These are phyloP conservation scores for Phataginus tetradactyla DNA, from an alignment of 2,797 vertebrate genomes.

Conservation along the genomic window DNA sequence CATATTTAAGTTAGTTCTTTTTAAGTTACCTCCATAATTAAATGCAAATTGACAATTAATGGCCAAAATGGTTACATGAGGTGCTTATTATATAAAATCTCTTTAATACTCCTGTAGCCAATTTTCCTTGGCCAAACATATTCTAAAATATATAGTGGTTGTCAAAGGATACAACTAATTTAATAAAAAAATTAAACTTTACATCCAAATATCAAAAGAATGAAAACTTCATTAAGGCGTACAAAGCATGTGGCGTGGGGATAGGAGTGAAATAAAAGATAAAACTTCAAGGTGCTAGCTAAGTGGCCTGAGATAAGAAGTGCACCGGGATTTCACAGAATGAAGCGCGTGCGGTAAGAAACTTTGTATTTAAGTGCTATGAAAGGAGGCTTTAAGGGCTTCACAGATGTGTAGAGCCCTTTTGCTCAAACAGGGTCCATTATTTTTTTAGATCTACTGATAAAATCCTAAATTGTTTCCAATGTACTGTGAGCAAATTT, in stretches of 20 bases:
- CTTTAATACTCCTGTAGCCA: background rate
- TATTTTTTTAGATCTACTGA: background rate
- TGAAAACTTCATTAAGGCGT: background rate
- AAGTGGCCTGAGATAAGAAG: background rate
- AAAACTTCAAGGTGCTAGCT: background rate
- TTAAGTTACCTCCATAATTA: background rate
- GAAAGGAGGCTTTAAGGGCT: background rate
- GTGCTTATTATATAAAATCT: background rate
- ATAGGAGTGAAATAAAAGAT: background rate
- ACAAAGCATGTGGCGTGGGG: background rate
- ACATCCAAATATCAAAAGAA: background rate
- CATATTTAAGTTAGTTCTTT: background rate
- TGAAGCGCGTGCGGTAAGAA: background rate
- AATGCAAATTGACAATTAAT: constrained; percentile 2
- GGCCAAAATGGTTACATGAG: background rate
- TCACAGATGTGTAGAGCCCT: background rate
- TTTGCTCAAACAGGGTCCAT: background rate
- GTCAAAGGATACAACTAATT: background rate
- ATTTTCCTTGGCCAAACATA: background rate
- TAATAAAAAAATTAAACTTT: background rate
- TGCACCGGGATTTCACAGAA: background rate
- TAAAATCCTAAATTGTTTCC: constrained; percentile 21
- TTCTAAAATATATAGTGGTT: background rate
- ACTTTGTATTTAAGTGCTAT: background rate
- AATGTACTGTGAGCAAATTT: constrained; percentile 2